These are phyloP conservation scores for Sternotherus odoratus DNA, from an alignment of 2,797 vertebrate genomes.

Conservation along the genomic window DNA sequence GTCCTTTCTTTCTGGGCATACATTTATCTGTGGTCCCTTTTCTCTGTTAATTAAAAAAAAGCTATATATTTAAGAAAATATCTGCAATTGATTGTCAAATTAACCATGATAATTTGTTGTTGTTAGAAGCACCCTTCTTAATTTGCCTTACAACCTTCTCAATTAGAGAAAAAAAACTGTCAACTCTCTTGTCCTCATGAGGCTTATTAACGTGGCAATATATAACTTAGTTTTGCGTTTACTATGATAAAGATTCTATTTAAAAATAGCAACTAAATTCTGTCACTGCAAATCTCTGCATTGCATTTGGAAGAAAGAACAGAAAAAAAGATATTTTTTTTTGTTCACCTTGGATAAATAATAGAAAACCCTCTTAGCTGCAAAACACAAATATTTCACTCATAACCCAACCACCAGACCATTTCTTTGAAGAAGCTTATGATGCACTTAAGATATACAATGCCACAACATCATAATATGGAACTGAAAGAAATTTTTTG, in stretches of 20 bases:
- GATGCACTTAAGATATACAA: constrained; percentile 77
- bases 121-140: background rate
- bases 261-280: constrained; percentile 59
- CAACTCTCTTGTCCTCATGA: constrained; percentile 21
- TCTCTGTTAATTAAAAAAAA: constrained; percentile 18
- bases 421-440: constrained; percentile 78
- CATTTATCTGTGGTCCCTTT: background rate
- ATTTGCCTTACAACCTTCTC: background rate
- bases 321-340: background rate
- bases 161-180: background rate
- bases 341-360: constrained; percentile 25
- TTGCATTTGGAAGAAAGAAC: background rate
- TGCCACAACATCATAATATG: constrained; percentile 75
- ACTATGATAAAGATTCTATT: constrained; percentile 40
- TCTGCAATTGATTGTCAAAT: constrained; percentile 64
- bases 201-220: constrained; percentile 26
- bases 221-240: constrained; percentile 2
- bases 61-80: constrained; percentile 31
- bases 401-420: constrained; percentile 68
- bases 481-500: constrained; percentile 75
- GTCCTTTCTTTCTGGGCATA: constrained; percentile 20
- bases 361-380: constrained; percentile 37
- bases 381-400: constrained; percentile 71
- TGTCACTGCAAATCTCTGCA: background rate
- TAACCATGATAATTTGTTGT: constrained; percentile 10